These are phyloP conservation scores for Microdon myrmicae DNA, from an alignment of 2,888 invertebrate genomes.

Conservation along the genomic window DNA sequence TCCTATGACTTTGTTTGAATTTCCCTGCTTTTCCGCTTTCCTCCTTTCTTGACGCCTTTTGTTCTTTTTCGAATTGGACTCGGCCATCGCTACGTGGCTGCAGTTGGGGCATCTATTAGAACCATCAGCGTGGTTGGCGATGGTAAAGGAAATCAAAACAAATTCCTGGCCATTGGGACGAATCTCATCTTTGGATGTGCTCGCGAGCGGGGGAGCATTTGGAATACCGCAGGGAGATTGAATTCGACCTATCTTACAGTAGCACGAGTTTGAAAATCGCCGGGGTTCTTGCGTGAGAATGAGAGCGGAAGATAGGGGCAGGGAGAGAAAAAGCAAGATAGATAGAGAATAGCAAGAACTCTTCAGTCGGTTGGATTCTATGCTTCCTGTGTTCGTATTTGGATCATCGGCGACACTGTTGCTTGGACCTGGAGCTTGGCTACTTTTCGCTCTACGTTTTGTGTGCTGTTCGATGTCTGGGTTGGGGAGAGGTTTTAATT, in stretches of 20 bases:
- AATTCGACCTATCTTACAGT: too few species aligned
- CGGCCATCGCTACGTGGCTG: constrained; percentile 15
- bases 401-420: constrained; percentile 44
- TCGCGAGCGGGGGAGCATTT: too few species aligned
- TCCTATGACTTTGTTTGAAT: constrained; percentile 34
- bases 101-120: neutral
- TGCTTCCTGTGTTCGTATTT: constrained; percentile 43
- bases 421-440: constrained; percentile 6
- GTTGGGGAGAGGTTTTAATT: constrained; percentile 50
- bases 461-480: constrained; percentile 31
- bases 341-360: constrained; percentile 25
- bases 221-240: too few species aligned
- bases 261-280: too few species aligned
- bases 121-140: constrained; percentile 1
- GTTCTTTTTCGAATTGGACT: too few species aligned
- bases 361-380: too few species aligned
- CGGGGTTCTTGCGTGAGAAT: too few species aligned
- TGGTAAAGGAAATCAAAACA: constrained; percentile 26
- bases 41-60: constrained; percentile 13
- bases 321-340: constrained; percentile 28
- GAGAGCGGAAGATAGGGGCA: too few species aligned
- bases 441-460: constrained; percentile 5
- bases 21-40: constrained; percentile 6
- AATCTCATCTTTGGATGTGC: constrained; percentile 44
- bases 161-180: constrained; percentile 38